A percentile compares a stretch with the other conserved stretches of the same genome.
Evolutionary conservation across 2,113 vertebrate species (phyloP).

Genomic region (Myxocyprinus asiaticus): DNA sequence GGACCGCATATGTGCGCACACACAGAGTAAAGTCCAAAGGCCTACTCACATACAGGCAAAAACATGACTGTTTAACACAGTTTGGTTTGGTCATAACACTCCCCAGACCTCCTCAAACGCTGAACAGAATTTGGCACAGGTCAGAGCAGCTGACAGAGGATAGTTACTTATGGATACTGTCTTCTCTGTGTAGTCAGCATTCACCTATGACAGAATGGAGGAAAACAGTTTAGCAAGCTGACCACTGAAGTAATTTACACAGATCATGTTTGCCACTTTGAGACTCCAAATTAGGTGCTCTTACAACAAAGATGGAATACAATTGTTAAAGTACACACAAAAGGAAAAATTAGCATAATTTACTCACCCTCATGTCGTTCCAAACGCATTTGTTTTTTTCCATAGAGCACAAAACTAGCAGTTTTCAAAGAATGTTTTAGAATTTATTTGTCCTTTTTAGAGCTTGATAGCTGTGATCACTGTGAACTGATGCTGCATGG

Average conservation of each 20-base stretch:
- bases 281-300: too few relatives aligned
- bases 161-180: constrained; percentile 94
- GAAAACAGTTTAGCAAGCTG: neutral
- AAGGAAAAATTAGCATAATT: too few relatives aligned
- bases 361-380: too few relatives aligned
- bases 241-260: neutral
- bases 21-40: neutral
- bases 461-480: too few relatives aligned
- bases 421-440: too few relatives aligned
- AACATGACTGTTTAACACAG: neutral
- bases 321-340: too few relatives aligned
- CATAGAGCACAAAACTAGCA: too few relatives aligned
- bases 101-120: constrained; percentile 96
- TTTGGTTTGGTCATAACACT: constrained; percentile 74
- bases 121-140: constrained; percentile 93
- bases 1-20: neutral
- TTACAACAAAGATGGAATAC: too few relatives aligned
- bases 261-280: neutral
- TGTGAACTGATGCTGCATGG: too few relatives aligned
- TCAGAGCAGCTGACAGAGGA: constrained; percentile 93
- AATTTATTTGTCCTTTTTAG: too few relatives aligned
- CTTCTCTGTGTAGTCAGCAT: constrained; percentile 91
- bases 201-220: constrained; percentile 73
- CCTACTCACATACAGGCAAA: neutral
- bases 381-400: too few relatives aligned